phyloP scores from a whole-genome alignment of 2,797 vertebrate species.

The Pterois miles region DNA sequence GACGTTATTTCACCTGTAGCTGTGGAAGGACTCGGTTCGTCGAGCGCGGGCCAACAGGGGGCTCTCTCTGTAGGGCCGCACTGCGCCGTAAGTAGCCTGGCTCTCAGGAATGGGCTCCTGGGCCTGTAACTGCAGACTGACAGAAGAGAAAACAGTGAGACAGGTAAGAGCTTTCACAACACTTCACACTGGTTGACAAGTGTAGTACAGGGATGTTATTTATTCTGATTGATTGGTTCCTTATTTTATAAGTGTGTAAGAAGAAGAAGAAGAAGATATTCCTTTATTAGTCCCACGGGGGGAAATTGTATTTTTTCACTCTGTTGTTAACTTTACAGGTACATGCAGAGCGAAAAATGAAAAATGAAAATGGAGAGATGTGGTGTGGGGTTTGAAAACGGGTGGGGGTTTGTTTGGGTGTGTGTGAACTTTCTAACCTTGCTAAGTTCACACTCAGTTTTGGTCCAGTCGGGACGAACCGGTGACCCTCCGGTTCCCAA shows the following conservation, averaged over 20 bases:
- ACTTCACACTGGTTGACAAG: background rate
- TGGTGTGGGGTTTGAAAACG: no score
- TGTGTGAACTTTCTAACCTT: no score
- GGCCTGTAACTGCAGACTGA: constrained; percentile 93
- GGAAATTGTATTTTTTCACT: no score
- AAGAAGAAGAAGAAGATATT: no score
- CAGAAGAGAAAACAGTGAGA: background rate
- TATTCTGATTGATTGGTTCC: background rate
- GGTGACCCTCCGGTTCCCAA: no score
- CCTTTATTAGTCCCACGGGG: no score
- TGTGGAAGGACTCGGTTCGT: constrained; percentile 95
- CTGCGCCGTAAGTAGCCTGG: constrained; percentile 89
- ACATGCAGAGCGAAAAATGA: no score
- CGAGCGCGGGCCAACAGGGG: constrained; percentile 94
- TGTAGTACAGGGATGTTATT: background rate
- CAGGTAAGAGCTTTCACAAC: background rate
- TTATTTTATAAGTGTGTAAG: background rate
- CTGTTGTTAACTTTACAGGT: no score
- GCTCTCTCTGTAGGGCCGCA: constrained; percentile 95
- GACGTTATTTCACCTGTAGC: constrained; percentile 81
- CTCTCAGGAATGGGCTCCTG: constrained; percentile 89
- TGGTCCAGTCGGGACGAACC: no score
- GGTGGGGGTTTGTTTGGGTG: no score
- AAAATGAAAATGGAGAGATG: no score
- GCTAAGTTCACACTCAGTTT: no score